phyloP scores from a whole-genome alignment of 1,140 invertebrate genomes.

The Penaeus indicus region DNA sequence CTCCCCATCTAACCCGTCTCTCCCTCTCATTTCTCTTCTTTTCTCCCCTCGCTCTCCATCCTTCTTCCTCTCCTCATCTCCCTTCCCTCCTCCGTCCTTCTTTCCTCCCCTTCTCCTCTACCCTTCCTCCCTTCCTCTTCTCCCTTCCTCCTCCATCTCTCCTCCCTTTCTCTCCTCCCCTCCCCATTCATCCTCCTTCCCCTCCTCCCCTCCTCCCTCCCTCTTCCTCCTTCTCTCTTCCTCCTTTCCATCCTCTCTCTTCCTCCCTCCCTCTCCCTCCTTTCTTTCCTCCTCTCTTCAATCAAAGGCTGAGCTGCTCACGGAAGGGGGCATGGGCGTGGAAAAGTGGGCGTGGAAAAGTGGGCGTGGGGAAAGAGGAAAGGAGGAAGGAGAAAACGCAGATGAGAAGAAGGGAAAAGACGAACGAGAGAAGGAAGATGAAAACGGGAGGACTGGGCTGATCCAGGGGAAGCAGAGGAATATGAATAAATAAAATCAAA shows the following conservation, averaged over 20 bases:
- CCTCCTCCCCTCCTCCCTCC: neutral
- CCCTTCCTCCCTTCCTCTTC: neutral
- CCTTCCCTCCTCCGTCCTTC: slow-evolving; percentile 2
- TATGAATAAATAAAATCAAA: no score
- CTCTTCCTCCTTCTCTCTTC: slow-evolving; percentile 1
- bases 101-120: neutral
- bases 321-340: no score
- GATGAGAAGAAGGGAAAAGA: no score
- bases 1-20: neutral
- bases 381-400: no score
- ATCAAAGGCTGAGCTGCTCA: neutral
- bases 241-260: neutral
- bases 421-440: no score
- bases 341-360: no score
- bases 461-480: no score
- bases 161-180: neutral
- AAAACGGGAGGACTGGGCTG: no score
- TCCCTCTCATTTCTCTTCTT: neutral
- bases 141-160: neutral
- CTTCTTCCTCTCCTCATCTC: neutral
- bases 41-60: neutral
- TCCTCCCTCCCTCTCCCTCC: slow-evolving; percentile 4
- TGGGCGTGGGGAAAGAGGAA: no score
- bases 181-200: neutral
- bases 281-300: neutral